These are phyloP conservation scores for Holacanthella duospinosa DNA, from an alignment of 2,888 invertebrate species.

Conservation along the genomic window DNA sequence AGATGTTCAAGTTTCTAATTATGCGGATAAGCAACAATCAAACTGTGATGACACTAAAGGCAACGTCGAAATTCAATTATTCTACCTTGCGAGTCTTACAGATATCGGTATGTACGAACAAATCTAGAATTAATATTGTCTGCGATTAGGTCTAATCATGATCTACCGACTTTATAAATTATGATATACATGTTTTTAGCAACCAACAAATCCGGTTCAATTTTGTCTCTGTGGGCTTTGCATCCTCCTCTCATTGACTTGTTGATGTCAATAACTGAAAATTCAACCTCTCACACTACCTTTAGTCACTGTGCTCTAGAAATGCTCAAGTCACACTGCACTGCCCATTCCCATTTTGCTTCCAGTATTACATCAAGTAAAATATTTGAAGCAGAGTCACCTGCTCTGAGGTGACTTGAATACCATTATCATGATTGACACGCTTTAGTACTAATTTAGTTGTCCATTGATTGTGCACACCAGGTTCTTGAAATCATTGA, in stretches of 20 bases:
- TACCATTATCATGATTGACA: too few species aligned
- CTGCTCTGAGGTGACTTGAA: conserved; percentile 22
- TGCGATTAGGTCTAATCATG: neutral
- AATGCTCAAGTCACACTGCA: conserved; percentile 29
- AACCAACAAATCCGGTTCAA: conserved; percentile 28
- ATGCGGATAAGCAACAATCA: neutral
- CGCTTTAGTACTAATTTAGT: too few species aligned
- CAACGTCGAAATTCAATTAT: neutral
- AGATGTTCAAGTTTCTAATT: neutral
- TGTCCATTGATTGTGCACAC: neutral
- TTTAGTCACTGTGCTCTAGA: conserved; percentile 14
- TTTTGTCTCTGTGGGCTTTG: conserved; percentile 29
- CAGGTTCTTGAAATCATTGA: conserved; percentile 26
- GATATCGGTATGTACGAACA: conserved; percentile 30
- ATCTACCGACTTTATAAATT: neutral
- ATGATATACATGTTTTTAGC: conserved; percentile 20
- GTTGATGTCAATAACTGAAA: conserved; percentile 10
- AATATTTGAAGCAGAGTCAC: conserved; percentile 27
- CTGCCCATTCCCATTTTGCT: conserved; percentile 33
- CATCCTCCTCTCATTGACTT: conserved; percentile 30
- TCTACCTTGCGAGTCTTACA: conserved; percentile 21
- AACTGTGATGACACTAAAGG: neutral
- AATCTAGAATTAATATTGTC: neutral
- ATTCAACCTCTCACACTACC: conserved; percentile 9
- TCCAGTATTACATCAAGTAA: conserved; percentile 29